Percentiles rank a stretch among this genome's conserved stretches.
Evolutionary conservation across 2,113 vertebrate species (phyloP).

Genomic region (Cercopithecus mona): DNA sequence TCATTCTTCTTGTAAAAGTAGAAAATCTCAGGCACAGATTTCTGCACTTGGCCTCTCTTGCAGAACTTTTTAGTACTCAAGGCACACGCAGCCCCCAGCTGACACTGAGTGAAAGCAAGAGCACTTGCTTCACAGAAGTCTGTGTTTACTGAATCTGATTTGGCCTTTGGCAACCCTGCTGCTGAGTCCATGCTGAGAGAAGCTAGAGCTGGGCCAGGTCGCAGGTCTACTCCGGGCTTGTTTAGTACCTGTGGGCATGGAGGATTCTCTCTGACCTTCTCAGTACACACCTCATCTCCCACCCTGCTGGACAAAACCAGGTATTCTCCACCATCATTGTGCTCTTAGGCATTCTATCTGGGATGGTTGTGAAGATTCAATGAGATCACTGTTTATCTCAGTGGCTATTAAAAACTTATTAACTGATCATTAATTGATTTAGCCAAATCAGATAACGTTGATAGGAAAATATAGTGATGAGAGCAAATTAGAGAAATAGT

Average conservation of each 20-base stretch:
- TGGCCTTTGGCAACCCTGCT: background rate
- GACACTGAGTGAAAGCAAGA: background rate
- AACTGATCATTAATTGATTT: background rate
- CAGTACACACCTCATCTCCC: background rate
- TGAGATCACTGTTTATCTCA: background rate
- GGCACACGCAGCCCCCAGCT: background rate
- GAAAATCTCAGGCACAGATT: constrained; percentile 48
- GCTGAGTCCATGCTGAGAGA: background rate
- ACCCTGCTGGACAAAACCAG: background rate
- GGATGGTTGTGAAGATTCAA: background rate
- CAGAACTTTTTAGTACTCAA: background rate
- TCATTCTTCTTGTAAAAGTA: constrained; percentile 62
- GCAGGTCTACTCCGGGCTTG: background rate
- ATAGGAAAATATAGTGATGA: background rate
- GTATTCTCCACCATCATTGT: background rate
- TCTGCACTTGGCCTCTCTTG: constrained; percentile 53
- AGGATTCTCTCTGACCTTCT: background rate
- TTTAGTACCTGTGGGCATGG: background rate
- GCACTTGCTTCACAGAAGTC: background rate
- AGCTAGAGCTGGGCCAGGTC: background rate
- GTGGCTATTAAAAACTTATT: background rate
- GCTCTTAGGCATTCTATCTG: background rate
- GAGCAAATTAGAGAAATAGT: background rate
- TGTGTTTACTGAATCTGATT: constrained; percentile 46
- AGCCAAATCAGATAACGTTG: background rate